These are phyloP conservation scores for Anarhynchus alexandrinus DNA, from an alignment of 2,113 vertebrate species.

Conservation along the genomic window DNA sequence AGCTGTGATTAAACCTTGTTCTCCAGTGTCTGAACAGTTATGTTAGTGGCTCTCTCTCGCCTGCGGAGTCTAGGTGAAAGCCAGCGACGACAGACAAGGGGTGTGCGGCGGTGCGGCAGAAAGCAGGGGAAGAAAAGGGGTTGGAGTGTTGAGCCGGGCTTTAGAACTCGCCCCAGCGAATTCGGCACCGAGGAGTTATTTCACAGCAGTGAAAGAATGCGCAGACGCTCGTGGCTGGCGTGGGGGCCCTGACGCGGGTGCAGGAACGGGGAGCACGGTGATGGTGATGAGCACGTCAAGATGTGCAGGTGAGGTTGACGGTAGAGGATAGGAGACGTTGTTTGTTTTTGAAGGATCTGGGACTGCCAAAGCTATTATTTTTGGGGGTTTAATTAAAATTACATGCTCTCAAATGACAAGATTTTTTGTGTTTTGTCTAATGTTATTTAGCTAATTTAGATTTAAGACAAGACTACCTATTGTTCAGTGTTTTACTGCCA, in stretches of 20 bases:
- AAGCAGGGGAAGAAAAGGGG: neutral
- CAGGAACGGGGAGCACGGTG: neutral
- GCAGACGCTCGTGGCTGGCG: rapidly evolving
- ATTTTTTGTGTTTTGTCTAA: neutral
- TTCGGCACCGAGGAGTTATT: neutral
- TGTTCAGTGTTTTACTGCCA: neutral
- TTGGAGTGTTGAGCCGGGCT: neutral
- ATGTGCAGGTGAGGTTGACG: neutral
- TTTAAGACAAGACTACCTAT: neutral
- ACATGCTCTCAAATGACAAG: neutral
- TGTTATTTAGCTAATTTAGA: neutral
- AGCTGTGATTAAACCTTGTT: neutral
- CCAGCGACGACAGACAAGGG: neutral
- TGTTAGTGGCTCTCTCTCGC: neutral
- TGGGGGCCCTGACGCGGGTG: neutral
- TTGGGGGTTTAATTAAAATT: neutral
- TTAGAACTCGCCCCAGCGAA: neutral
- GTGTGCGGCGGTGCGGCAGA: neutral
- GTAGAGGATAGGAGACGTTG: neutral
- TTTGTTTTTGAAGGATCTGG: neutral
- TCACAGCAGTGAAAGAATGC: neutral
- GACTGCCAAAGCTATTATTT: neutral
- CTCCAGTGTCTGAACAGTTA: neutral
- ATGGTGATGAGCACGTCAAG: rapidly evolving
- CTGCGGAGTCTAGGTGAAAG: neutral